Percentiles rank a stretch among this genome's conserved stretches.
phyloP scores from a whole-genome alignment of 2,888 invertebrate species.

The Thelaira solivaga region DNA sequence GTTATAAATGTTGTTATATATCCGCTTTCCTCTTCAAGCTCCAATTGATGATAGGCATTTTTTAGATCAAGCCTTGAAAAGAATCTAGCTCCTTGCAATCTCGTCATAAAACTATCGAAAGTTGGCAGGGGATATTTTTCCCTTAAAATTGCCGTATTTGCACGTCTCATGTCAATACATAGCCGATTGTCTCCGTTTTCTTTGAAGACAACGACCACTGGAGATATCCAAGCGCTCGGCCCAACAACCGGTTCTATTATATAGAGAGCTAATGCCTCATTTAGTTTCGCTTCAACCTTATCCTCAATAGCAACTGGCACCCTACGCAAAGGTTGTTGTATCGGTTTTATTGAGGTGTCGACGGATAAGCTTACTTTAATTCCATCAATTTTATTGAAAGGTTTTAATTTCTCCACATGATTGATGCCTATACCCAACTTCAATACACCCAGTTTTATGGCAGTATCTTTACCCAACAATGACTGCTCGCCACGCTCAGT shows the following conservation, averaged over 20 bases:
- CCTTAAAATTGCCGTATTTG: slow-evolving; percentile 17
- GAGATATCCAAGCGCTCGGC: slow-evolving; percentile 55
- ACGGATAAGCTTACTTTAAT: not conserved
- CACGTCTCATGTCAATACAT: slow-evolving; percentile 25
- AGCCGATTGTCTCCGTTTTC: not conserved
- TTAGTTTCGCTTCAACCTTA: slow-evolving; percentile 40
- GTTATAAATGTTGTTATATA: slow-evolving; percentile 58
- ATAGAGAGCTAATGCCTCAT: slow-evolving; percentile 64
- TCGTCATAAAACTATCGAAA: not conserved
- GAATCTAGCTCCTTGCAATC: not conserved
- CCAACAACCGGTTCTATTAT: slow-evolving; percentile 69
- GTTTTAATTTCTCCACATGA: slow-evolving; percentile 27
- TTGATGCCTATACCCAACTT: slow-evolving; percentile 39
- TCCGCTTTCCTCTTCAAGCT: not conserved
- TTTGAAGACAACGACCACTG: slow-evolving; percentile 10
- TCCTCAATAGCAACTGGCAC: slow-evolving; percentile 18
- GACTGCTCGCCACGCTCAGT: slow-evolving; percentile 36
- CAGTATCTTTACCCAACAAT: slow-evolving; percentile 19
- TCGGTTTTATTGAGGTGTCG: not conserved
- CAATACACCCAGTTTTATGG: slow-evolving; percentile 35
- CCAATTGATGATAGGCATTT: not conserved
- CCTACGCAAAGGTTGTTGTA: not conserved
- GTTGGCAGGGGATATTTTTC: not conserved
- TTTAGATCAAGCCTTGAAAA: not conserved
- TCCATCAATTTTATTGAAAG: not conserved